These are phyloP conservation scores for Rhynchophorus ferrugineus DNA, from an alignment of 1,140 invertebrate species.

Conservation along the genomic window DNA sequence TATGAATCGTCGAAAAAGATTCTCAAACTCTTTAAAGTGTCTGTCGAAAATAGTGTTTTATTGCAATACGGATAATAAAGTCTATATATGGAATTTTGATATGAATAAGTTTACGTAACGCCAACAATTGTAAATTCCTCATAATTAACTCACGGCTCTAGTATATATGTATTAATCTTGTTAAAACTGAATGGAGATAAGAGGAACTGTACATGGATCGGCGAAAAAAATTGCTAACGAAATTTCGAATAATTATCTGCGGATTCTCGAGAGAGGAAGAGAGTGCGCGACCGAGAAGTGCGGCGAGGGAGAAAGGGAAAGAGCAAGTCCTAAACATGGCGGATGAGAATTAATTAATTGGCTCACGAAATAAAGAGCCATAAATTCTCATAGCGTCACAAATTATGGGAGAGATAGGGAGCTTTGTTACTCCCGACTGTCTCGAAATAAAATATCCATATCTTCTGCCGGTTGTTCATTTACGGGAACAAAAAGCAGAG, in stretches of 20 bases:
- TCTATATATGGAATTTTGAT: too few relatives aligned
- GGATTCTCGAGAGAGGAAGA: constrained; percentile 1
- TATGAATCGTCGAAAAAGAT: too few relatives aligned
- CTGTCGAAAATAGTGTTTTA: too few relatives aligned
- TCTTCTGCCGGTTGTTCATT: constrained; percentile 25
- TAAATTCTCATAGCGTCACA: constrained; percentile 42
- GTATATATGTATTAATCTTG: too few relatives aligned
- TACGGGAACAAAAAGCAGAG: neutral
- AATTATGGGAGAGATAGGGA: constrained; percentile 42
- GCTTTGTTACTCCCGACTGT: constrained; percentile 26
- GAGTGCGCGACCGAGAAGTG: neutral
- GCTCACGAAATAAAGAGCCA: constrained; percentile 42
- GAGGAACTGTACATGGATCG: too few relatives aligned
- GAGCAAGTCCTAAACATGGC: constrained; percentile 29
- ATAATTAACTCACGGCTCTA: too few relatives aligned
- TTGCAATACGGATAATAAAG: too few relatives aligned
- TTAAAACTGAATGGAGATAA: too few relatives aligned
- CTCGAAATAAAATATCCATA: constrained; percentile 43
- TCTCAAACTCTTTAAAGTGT: too few relatives aligned
- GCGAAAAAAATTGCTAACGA: too few relatives aligned
- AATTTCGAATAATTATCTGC: constrained; percentile 11
- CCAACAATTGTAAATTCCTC: too few relatives aligned
- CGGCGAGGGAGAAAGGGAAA: neutral
- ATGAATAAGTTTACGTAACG: too few relatives aligned
- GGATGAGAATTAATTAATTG: constrained; percentile 43